A percentile compares a stretch with the other conserved stretches of the same genome.
Conservation (phyloP, 2,113 vertebrate genomes). For the Xenotilapia caudafasciata region DNA sequence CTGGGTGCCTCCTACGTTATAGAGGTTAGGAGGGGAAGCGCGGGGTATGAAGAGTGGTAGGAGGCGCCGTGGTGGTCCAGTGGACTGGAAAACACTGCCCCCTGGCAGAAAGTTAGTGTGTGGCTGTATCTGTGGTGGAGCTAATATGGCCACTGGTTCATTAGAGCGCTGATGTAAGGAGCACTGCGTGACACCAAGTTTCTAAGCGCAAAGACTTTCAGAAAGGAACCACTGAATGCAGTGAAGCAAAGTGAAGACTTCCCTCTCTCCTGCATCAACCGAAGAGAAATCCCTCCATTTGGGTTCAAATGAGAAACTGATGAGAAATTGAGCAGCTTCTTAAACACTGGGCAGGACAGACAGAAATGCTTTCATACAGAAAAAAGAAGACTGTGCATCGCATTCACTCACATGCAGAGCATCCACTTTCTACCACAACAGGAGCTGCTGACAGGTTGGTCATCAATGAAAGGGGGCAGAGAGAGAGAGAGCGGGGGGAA, state of each 20-base stretch:
- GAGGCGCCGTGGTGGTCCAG: slow-evolving; percentile 52
- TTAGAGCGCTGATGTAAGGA: slow-evolving; percentile 58
- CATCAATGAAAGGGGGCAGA: slow-evolving; percentile 39
- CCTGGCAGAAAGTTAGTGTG: slow-evolving; percentile 36
- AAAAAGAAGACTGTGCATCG: neutral
- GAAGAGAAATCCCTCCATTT: slow-evolving; percentile 40
- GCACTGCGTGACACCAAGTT: slow-evolving; percentile 16
- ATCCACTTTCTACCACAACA: slow-evolving; percentile 36
- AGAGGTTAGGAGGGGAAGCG: neutral
- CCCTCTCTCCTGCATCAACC: neutral
- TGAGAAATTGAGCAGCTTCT: slow-evolving; percentile 11
- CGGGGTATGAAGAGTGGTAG: neutral
- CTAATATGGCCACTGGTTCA: slow-evolving; percentile 61
- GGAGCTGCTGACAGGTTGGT: slow-evolving; percentile 58
- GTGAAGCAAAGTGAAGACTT: slow-evolving; percentile 13
- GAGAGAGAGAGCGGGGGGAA: neutral
- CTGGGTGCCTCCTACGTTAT: slow-evolving; percentile 36
- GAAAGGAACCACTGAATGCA: slow-evolving; percentile 9
- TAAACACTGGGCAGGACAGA: slow-evolving; percentile 4
- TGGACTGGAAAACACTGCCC: slow-evolving; percentile 69
- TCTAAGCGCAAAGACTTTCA: slow-evolving; percentile 12
- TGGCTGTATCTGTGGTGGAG: slow-evolving; percentile 35
- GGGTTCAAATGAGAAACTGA: slow-evolving; percentile 2
- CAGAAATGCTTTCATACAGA: slow-evolving; percentile 27
- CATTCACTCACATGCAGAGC: slow-evolving; percentile 26